Conservation (phyloP, 2,888 invertebrate genomes). For the Maniola hyperantus region DNA sequence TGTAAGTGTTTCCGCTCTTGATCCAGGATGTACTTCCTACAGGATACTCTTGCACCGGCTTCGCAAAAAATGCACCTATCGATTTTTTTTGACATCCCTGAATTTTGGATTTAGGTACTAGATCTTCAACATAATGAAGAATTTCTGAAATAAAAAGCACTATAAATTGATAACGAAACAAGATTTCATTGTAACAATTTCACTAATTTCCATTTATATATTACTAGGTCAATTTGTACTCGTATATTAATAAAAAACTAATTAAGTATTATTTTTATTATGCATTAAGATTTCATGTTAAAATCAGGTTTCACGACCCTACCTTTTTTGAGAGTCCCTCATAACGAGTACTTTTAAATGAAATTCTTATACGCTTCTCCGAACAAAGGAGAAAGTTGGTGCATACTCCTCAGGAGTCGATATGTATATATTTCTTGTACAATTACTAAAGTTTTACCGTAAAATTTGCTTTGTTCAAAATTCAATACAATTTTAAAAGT, state of each 20-base stretch:
- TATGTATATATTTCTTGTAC: conserved; percentile 31
- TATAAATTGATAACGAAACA: not conserved
- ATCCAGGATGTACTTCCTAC: conserved; percentile 3
- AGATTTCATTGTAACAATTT: not conserved
- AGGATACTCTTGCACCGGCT: conserved; percentile 3
- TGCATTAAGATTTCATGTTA: conserved; percentile 4
- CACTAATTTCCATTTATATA: not conserved
- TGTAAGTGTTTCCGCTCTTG: conserved; percentile 21
- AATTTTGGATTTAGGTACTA: not conserved
- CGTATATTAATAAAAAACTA: conserved; percentile 3
- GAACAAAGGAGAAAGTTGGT: conserved; percentile 31
- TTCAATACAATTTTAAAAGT: conserved; percentile 21
- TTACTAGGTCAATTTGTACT: not conserved
- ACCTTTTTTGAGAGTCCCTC: conserved; percentile 8
- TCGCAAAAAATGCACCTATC: not conserved
- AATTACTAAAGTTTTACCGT: conserved; percentile 30
- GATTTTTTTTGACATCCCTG: not conserved
- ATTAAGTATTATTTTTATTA: not conserved
- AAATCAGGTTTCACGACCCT: not conserved
- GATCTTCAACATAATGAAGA: not conserved
- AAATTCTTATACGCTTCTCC: conserved; percentile 25
- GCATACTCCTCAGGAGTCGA: conserved; percentile 26
- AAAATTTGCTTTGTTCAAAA: conserved; percentile 23
- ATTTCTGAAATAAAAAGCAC: not conserved
- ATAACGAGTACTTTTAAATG: conserved; percentile 17